These are phyloP conservation scores for Octonoba sinensis DNA, from an alignment of 2,888 invertebrate species.

Conservation along the genomic window DNA sequence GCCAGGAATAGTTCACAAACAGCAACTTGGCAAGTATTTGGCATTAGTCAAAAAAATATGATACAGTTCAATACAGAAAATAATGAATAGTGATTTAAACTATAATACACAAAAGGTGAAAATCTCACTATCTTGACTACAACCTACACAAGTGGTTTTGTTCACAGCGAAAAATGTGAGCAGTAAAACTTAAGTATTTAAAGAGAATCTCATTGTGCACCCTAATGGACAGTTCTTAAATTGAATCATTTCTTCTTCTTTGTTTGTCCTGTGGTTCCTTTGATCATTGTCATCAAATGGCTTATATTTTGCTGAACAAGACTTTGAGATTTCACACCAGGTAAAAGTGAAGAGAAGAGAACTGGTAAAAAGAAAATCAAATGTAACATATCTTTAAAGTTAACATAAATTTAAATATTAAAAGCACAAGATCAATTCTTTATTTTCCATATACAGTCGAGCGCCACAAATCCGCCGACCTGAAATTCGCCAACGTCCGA, in stretches of 20 bases:
- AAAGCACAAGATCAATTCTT: no score
- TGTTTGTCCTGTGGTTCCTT: conserved; percentile 29
- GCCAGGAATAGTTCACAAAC: conserved; percentile 12
- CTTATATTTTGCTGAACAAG: conserved; percentile 40
- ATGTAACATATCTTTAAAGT: neutral
- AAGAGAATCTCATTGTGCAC: conserved; percentile 38
- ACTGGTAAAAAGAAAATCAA: conserved; percentile 26
- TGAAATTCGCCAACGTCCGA: no score
- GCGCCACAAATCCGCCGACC: no score
- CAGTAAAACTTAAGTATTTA: conserved; percentile 19
- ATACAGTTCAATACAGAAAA: neutral
- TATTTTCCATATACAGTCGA: no score
- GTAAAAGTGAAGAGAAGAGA: conserved; percentile 31
- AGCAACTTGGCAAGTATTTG: conserved; percentile 43
- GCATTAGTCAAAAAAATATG: conserved; percentile 8
- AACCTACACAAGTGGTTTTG: conserved; percentile 44
- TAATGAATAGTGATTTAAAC: conserved; percentile 29
- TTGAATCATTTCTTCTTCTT: conserved; percentile 56
- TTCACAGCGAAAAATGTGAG: conserved; percentile 35
- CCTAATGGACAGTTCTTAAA: neutral
- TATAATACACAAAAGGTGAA: conserved; percentile 51
- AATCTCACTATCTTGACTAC: conserved; percentile 46
- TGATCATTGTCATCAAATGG: conserved; percentile 21
- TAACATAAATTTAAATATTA: neutral
- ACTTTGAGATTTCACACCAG: conserved; percentile 48